Base-by-base conservation (phyloP, 2,797 vertebrate genomes). In the Apogon talboti region DNA sequence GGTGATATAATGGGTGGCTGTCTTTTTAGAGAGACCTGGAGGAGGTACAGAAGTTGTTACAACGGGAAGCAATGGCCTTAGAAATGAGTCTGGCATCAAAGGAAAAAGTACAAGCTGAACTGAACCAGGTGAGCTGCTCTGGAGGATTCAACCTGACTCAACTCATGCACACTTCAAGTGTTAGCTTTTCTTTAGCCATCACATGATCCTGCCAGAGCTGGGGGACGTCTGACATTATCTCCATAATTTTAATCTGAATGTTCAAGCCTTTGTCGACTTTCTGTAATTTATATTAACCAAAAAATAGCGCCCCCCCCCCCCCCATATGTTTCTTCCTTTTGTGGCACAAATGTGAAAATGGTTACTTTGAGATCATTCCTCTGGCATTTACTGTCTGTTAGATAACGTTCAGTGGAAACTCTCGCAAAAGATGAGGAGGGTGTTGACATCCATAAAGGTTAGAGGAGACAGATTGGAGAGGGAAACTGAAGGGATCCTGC, bases 11-110 rank as follows among this genome's bases (percentile, higher is more conserved):
- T 13, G 4, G 11, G 11, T 46, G 12, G 0, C 0, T 51, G 18
- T 62, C 42, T 33, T 69, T 71, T 69, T 71, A 93, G 92, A 48
- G 37, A 7, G 79, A 93, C 7, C 33, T 91, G 56, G 52, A 54
- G 0, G 72, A 76, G 2, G 1, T 81, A 48, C 66, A 82, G 72
- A 82, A 35, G 37, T 12, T 35, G 46, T 15, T 90, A 0, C 76
- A 78, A 18, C 67, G 6, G 0, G 84, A 87, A 16, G 54, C 1
- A 3, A 74, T 72, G 48, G 67, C 37, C 3, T 55, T 81, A 9
- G 78, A 91, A 15, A 10, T 81, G 45, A 58, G 33, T 0, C 6
- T 8, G 2, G 80, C 68, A 1, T 43, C 38, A 19, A 72, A 47
- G 48, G 73, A 86, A 16, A 79, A 61, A 1, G 41, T 72, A 0